Percentiles rank a stretch among this genome's conserved stretches.
Conservation (phyloP, 2,113 vertebrate species). For the Ctenomys sociabilis region DNA sequence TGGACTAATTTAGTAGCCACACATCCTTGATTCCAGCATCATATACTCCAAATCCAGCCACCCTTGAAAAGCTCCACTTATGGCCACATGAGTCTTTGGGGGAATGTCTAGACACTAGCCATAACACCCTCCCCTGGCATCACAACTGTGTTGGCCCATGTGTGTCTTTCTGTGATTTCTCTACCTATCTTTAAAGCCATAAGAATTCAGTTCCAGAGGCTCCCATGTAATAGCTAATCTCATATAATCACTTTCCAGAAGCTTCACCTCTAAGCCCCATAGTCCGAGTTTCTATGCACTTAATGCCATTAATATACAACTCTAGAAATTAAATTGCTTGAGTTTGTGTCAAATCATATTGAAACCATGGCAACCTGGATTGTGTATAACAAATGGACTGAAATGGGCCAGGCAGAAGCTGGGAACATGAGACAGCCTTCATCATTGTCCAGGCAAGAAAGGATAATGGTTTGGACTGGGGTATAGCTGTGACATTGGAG, state of each 20-base stretch:
- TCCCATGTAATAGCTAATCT: background rate
- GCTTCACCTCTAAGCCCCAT: background rate
- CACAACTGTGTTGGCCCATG: background rate
- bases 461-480: no score
- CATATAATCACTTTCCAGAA: background rate
- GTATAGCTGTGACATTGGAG: rapidly evolving
- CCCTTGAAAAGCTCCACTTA: background rate
- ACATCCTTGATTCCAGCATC: background rate
- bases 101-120: background rate
- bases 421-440: rapidly evolving
- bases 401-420: background rate
- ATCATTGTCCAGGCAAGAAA: background rate
- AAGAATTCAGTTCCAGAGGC: background rate
- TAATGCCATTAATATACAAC: no score
- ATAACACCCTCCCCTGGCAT: background rate
- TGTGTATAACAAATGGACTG: no score
- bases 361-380: background rate
- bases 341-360: background rate
- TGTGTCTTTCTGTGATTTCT: background rate
- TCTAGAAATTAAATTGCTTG: background rate
- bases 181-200: background rate
- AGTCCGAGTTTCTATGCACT: background rate
- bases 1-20: background rate
- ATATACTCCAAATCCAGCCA: background rate
- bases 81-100: background rate